Percentiles rank a stretch among this genome's conserved stretches.
These are phyloP conservation scores for Drosophila equinoxialis DNA, from an alignment of 1,140 invertebrate species.

Conservation along the genomic window DNA sequence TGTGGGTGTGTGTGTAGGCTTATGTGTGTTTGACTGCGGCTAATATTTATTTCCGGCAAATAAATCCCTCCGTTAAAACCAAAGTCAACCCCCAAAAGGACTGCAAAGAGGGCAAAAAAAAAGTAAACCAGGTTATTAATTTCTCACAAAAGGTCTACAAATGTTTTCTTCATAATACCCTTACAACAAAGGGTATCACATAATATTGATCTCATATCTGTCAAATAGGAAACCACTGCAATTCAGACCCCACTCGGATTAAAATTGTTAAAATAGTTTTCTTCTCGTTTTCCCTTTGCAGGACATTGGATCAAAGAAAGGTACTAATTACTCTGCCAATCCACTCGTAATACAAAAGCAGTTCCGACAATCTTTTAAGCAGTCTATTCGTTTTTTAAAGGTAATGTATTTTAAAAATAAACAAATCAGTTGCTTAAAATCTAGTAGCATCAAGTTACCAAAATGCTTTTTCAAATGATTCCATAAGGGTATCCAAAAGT, in stretches of 20 bases:
- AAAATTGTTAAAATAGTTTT: no score
- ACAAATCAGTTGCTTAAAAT: no score
- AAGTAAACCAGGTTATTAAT: constrained; percentile 81
- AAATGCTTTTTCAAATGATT: neutral
- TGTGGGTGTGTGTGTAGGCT: constrained; percentile 54
- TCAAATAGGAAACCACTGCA: neutral
- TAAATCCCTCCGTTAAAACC: constrained; percentile 69
- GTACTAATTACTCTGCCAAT: no score
- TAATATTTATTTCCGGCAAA: constrained; percentile 83
- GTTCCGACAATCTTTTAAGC: no score
- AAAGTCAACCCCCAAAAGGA: constrained; percentile 22
- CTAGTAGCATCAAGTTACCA: no score
- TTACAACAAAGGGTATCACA: constrained; percentile 21
- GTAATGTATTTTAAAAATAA: no score
- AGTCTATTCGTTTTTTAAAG: no score
- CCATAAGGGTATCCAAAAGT: neutral
- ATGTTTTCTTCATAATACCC: constrained; percentile 26
- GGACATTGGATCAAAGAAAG: no score
- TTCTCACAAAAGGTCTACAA: constrained; percentile 59
- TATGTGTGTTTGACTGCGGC: constrained; percentile 82
- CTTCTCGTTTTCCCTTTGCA: no score
- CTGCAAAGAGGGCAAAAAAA: constrained; percentile 23
- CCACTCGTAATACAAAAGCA: no score
- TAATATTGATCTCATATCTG: neutral
- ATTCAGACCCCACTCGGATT: no score